Evolutionary conservation across 2,797 vertebrate species (phyloP).

Genomic region (Crocodylus rhombifer): DNA sequence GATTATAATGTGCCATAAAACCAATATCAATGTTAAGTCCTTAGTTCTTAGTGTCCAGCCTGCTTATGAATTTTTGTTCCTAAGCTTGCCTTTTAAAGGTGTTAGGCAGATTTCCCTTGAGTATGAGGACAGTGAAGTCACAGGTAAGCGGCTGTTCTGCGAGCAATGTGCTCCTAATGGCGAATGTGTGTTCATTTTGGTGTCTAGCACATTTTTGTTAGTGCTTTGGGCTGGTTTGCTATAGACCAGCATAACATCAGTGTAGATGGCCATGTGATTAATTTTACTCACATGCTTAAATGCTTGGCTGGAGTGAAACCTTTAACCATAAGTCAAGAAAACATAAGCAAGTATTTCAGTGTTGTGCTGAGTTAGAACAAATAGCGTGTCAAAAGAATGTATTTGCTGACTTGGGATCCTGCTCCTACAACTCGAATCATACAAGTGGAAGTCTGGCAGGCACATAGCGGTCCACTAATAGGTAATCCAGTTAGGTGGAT

Average conservation of each 20-base stretch:
- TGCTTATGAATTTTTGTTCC: too few species aligned
- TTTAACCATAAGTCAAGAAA: not conserved
- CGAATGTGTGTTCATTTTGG: too few species aligned
- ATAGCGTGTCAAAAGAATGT: not conserved
- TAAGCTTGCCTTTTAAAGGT: too few species aligned
- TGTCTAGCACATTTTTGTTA: not conserved
- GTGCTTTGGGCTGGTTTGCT: not conserved
- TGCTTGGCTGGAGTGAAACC: conserved; percentile 3
- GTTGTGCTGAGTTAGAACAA: conserved; percentile 8
- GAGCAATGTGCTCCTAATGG: too few species aligned
- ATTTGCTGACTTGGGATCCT: not conserved
- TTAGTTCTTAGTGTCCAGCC: too few species aligned
- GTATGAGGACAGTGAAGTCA: too few species aligned
- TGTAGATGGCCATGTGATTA: conserved; percentile 19
- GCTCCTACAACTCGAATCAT: not conserved
- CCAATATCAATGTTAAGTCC: too few species aligned
- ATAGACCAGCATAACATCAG: not conserved
- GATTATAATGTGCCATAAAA: too few species aligned
- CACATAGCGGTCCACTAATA: not conserved
- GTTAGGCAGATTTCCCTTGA: too few species aligned
- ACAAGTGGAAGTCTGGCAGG: not conserved
- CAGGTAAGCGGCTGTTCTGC: too few species aligned
- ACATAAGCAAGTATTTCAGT: conserved; percentile 1
- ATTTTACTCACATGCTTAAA: not conserved
- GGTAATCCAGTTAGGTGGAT: not conserved